Base-by-base conservation (phyloP, 2,113 vertebrate species). In the Ictidomys tridecemlineatus region DNA sequence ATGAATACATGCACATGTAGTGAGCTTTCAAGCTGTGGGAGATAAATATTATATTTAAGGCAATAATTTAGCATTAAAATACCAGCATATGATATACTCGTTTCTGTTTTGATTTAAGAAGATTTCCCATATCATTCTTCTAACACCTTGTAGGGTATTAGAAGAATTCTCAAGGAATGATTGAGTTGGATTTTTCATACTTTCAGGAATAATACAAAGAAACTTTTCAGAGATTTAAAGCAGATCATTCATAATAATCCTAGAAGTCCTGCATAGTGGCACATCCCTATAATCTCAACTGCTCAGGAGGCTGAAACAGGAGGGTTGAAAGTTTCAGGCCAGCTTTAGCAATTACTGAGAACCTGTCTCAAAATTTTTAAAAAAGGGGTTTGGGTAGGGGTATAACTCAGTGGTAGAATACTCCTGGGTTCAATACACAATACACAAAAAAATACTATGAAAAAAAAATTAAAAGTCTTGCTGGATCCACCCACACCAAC, bases 141-240 rank as follows among this genome's bases (percentile, higher is more conserved):
- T 79, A 89, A 87, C 48, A 53, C 7, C 56, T n/a, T 45, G 4
- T 1, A 39, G 56, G 70, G 24, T 17, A 28, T 78, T 45, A 45
- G 45, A 45, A 45, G 26, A 73, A 56, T 93, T 84, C 65, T 91
- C 51, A 72, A 79, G 48, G 70, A 83, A 24, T 61, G 63, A 34
- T 13, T 58, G 24, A 10, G 4, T 22, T 89, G 72, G 7, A 91
- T 53, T 88, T 87, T 67, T 91, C 48, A 53, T 45, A 77, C 61
- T 91, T 93, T 39, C 4, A n/a, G 34, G 20, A 94, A 17, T 13
- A 89, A 85, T 61, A 16, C 45, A 94, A n/a, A 28, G 32, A 83
- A 94, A 84, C 51, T 18, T 37, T 86, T 83, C 42, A 96, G 61
- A 74, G 67, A 85, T 37, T 79, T 95, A 77, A 94, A 84, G 65